A percentile compares a stretch with the other conserved stretches of the same genome.
phyloP scores from a whole-genome alignment of 2,113 vertebrate species.

The Mesembrinibis cayennensis region DNA sequence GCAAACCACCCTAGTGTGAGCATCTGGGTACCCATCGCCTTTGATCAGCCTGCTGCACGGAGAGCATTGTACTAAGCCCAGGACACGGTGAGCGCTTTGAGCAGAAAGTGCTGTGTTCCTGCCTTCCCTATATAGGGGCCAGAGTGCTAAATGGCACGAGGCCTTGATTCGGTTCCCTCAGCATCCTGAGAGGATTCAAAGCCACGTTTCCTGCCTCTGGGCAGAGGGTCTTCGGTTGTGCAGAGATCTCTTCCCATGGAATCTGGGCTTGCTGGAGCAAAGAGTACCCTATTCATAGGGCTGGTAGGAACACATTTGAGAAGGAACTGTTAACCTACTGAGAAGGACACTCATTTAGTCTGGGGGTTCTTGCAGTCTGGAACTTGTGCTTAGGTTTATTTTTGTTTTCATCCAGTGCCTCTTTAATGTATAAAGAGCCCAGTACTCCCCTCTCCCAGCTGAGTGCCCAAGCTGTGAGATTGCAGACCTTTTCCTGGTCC shows the following conservation, averaged over 20 bases:
- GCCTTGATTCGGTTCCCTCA: neutral
- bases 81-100: neutral
- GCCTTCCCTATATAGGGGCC: neutral
- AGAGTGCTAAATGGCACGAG: neutral
- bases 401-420: slow-evolving; percentile 23
- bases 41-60: neutral
- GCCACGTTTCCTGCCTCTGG: neutral
- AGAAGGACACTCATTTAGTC: neutral
- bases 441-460: neutral
- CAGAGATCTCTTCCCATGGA: neutral
- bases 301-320: neutral
- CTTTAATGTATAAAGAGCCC: slow-evolving; percentile 15
- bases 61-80: neutral
- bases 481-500: slow-evolving; percentile 40
- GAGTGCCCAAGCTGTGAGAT: neutral
- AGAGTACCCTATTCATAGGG: neutral
- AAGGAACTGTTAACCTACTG: neutral
- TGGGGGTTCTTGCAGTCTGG: neutral
- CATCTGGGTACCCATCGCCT: neutral
- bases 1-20: neutral
- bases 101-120: neutral
- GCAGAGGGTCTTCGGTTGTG: neutral
- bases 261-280: neutral
- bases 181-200: neutral
- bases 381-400: slow-evolving; percentile 29